Percentiles rank a stretch among this genome's conserved stretches.
These are phyloP conservation scores for Brenthis daphne DNA, from an alignment of 2,888 invertebrate species.

Conservation along the genomic window DNA sequence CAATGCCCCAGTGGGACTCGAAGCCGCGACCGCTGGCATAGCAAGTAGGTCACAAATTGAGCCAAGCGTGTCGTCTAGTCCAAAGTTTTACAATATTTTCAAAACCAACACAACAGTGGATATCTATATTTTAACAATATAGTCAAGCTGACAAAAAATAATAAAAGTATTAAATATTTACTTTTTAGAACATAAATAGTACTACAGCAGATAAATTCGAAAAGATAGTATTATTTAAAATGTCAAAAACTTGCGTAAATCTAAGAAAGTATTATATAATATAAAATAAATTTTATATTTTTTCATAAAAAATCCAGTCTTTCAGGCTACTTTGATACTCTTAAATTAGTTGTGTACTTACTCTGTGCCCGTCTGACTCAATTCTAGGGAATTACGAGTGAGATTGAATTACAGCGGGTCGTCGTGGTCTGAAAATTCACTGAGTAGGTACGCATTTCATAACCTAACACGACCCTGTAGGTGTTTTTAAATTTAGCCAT, in stretches of 20 bases:
- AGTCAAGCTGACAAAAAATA: no score
- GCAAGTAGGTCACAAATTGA: no score
- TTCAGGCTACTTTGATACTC: neutral
- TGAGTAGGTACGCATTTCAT: conserved; percentile 28
- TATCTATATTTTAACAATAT: no score
- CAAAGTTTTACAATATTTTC: no score
- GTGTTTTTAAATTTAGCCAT: conserved; percentile 20
- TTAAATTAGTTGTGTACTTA: conserved; percentile 10
- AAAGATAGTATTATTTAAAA: neutral
- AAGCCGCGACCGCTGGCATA: no score
- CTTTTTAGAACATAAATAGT: neutral
- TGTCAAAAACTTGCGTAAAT: neutral
- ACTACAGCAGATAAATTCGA: neutral
- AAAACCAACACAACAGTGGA: no score
- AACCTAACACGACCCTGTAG: conserved; percentile 11
- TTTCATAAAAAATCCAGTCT: no score
- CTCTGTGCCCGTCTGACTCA: conserved; percentile 39
- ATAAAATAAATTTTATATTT: no score
- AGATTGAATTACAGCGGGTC: conserved; percentile 43
- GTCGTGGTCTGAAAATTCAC: conserved; percentile 41
- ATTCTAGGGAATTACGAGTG: conserved; percentile 42
- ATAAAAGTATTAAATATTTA: no score
- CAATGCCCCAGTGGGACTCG: no score
- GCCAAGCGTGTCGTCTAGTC: no score
- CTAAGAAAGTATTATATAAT: neutral